Base-by-base conservation (phyloP, 2,113 vertebrate species). In the Nycticryphes semicollaris region DNA sequence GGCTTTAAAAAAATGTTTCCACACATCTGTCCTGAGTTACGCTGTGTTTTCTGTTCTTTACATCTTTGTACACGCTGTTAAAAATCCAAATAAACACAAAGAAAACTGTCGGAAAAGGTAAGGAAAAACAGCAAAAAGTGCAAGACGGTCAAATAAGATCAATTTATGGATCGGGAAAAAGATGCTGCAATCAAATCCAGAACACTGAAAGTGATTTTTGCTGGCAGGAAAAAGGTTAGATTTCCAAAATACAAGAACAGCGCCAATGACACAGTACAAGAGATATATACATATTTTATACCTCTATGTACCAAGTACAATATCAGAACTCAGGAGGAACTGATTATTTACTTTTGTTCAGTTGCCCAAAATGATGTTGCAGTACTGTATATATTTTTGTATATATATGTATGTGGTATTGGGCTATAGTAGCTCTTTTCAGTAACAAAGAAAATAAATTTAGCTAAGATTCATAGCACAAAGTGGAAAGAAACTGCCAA, bases 21-120 rank as follows among this genome's bases (percentile, higher is more conserved):
- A 60, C 31, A 53, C 48, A 66, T 84, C 51, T 89, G 57, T 76
- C 77, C 53, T 14, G 23, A 87, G 72, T 95, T 79, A 87, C 9
- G 19, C 33, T 45, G 43, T 68, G 51, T 60, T 93, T 89, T 84
- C 93, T 81, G 85, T 93, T 94, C 96, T 96, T 97, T 94, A 94
- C 96, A 97, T 95, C 90, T 96, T 93, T 95, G 92, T 69, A 92
- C 10, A 41, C 31, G 56, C 30, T 62, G 63, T 96, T 84, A 69
- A 92, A 96, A 90, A 84, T 67, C 31, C 57, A 94, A 75, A 47
- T 57, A 82, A 93, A 84, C 6, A 73, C 68, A 93, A 83, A 87
- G 54, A 91, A 93, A 90, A 78, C 20, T 60, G 43, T 62, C 79
- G 33, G 70, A 74, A 85, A 63, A 69, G 41, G 81, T 83, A 89